These are phyloP conservation scores for Neomicropteryx cornuta DNA, from an alignment of 1,140 invertebrate genomes.

Conservation along the genomic window DNA sequence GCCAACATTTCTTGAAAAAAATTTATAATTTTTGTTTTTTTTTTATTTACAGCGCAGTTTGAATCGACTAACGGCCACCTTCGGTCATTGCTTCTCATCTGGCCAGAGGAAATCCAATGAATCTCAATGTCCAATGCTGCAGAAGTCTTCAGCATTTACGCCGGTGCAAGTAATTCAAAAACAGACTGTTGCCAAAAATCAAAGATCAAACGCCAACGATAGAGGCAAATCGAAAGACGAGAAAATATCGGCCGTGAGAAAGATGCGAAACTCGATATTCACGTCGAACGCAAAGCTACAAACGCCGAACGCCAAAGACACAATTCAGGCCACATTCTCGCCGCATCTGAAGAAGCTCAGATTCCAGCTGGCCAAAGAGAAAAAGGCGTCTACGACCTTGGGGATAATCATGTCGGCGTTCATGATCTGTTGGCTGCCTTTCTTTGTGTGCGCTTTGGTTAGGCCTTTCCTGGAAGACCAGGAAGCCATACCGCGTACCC, in stretches of 20 bases:
- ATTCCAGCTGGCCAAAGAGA: conserved; percentile 76
- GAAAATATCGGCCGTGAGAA: conserved; percentile 27
- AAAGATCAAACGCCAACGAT: conserved; percentile 15
- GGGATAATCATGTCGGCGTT: conserved; percentile 98
- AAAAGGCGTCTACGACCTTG: conserved; percentile 90
- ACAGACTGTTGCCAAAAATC: conserved; percentile 20
- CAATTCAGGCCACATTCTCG: conserved; percentile 33
- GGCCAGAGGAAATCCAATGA: conserved; percentile 56
- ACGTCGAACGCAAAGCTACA: conserved; percentile 34
- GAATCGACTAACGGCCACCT: conserved; percentile 37
- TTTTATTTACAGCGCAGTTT: conserved; percentile 62
- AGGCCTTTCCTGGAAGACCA: conserved; percentile 66
- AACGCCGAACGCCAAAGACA: conserved; percentile 32
- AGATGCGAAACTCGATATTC: conserved; percentile 37
- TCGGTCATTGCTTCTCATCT: conserved; percentile 49
- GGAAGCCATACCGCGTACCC: conserved; percentile 59
- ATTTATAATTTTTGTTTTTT: no score
- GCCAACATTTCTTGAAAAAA: no score
- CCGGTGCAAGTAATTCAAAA: conserved; percentile 32
- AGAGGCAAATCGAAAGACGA: no score
- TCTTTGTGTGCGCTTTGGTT: conserved; percentile 85
- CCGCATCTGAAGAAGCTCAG: conserved; percentile 62
- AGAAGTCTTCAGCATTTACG: conserved; percentile 32
- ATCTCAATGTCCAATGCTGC: conserved; percentile 61
- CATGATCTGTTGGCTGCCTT: conserved; percentile 93